Evolutionary conservation across 2,888 invertebrate species (phyloP).

Genomic region (Saturnia pavonia): DNA sequence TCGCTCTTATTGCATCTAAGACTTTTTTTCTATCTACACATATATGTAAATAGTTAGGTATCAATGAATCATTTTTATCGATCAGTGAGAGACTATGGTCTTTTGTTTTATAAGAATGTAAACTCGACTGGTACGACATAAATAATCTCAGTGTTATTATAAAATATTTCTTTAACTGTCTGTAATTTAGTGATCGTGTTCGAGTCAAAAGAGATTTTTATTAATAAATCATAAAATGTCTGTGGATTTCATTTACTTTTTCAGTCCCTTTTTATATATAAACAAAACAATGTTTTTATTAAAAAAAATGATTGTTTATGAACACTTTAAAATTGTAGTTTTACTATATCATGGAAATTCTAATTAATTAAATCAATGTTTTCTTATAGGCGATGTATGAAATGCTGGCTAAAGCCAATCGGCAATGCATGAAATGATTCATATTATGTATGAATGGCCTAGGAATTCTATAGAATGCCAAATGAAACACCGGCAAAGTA

Average conservation of each 20-base stretch:
- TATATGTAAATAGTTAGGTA: slow-evolving; percentile 50
- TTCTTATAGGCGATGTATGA: too few relatives aligned
- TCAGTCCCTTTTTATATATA: slow-evolving; percentile 6
- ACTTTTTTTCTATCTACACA: slow-evolving; percentile 21
- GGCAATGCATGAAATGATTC: too few relatives aligned
- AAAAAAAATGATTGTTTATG: too few relatives aligned
- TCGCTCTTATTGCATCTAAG: slow-evolving; percentile 10
- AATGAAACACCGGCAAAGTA: too few relatives aligned
- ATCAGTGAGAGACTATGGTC: slow-evolving; percentile 63
- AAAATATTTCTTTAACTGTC: slow-evolving; percentile 71
- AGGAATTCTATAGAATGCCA: too few relatives aligned
- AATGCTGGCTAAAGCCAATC: too few relatives aligned
- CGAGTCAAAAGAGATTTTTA: slow-evolving; percentile 82
- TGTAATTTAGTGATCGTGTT: slow-evolving; percentile 82
- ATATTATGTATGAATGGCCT: too few relatives aligned
- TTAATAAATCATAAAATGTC: slow-evolving; percentile 69
- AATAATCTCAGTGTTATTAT: slow-evolving; percentile 73
- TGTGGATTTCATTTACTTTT: slow-evolving; percentile 35
- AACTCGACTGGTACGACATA: slow-evolving; percentile 71
- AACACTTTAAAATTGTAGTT: too few relatives aligned
- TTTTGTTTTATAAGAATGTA: slow-evolving; percentile 62
- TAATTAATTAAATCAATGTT: too few relatives aligned
- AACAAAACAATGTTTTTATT: slow-evolving; percentile 11
- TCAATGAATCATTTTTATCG: slow-evolving; percentile 54
- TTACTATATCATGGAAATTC: neutral